Percentiles rank a stretch among this genome's conserved stretches.
Evolutionary conservation across 2,113 vertebrate species (phyloP).

Genomic region (Eudyptes chrysolophus): DNA sequence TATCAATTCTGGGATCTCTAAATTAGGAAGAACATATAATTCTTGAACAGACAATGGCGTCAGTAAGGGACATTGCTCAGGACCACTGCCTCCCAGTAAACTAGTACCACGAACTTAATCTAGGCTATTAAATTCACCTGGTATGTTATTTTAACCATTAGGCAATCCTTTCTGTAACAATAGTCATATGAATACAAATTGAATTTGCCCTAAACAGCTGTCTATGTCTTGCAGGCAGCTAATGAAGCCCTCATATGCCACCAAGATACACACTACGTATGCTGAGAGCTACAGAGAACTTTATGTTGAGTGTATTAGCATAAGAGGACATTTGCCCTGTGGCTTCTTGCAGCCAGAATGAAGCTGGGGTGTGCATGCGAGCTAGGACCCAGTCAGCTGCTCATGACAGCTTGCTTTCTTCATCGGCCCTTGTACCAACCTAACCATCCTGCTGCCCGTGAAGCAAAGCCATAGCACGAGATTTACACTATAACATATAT

Average conservation of each 20-base stretch:
- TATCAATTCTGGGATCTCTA: background rate
- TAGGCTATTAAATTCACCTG: background rate
- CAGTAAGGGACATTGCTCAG: background rate
- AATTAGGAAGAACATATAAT: background rate
- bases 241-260: background rate
- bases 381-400: background rate
- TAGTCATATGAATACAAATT: background rate
- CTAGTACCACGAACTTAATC: background rate
- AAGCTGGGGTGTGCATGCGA: background rate
- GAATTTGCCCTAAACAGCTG: background rate
- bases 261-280: background rate
- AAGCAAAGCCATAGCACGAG: background rate
- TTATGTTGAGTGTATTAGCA: fast-evolving
- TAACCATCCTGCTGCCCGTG: background rate
- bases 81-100: background rate
- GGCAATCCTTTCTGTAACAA: background rate
- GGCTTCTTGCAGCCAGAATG: background rate
- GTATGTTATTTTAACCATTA: background rate
- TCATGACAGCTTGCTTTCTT: background rate
- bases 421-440: background rate
- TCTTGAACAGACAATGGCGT: background rate
- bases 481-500: too few relatives aligned
- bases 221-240: background rate
- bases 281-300: background rate
- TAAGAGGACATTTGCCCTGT: background rate